Evolutionary conservation across 2,888 invertebrate genomes (phyloP).

Genomic region (Eristalis pertinax): DNA sequence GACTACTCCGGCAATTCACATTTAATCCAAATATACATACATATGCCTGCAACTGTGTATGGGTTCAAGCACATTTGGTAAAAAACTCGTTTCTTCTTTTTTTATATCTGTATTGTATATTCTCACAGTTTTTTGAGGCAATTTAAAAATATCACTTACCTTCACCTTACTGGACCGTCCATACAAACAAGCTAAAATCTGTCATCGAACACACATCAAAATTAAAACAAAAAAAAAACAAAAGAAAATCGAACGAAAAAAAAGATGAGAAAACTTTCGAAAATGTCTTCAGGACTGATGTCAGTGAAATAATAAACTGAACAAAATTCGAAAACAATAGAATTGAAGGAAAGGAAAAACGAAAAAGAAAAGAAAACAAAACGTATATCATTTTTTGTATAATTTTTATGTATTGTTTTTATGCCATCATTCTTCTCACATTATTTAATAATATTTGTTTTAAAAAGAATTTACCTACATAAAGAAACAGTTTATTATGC

Average conservation of each 20-base stretch:
- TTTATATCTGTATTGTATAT: background rate
- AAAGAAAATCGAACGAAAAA: background rate
- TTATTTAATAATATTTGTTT: slow-evolving; percentile 57
- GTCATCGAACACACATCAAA: background rate
- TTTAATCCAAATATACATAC: too few relatives aligned
- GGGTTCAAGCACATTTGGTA: too few relatives aligned
- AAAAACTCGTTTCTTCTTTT: too few relatives aligned
- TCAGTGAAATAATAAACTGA: background rate
- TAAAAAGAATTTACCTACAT: slow-evolving; percentile 62
- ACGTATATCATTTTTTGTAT: slow-evolving; percentile 25
- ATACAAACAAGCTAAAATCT: background rate
- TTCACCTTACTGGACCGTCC: background rate
- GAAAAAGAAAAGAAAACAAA: slow-evolving; percentile 49
- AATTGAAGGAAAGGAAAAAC: slow-evolving; percentile 7
- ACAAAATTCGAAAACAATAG: slow-evolving; percentile 9
- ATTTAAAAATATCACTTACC: slow-evolving; percentile 21
- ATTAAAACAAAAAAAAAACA: background rate
- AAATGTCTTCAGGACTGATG: background rate
- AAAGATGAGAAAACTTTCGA: too few relatives aligned
- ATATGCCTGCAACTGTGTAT: too few relatives aligned
- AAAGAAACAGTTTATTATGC: slow-evolving; percentile 55
- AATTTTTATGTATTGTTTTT: slow-evolving; percentile 56
- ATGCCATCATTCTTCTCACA: slow-evolving; percentile 46
- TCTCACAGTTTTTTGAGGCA: background rate
- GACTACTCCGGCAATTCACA: too few relatives aligned